These are phyloP conservation scores for Teleopsis dalmanni DNA, from an alignment of 1,140 invertebrate species.

Conservation along the genomic window DNA sequence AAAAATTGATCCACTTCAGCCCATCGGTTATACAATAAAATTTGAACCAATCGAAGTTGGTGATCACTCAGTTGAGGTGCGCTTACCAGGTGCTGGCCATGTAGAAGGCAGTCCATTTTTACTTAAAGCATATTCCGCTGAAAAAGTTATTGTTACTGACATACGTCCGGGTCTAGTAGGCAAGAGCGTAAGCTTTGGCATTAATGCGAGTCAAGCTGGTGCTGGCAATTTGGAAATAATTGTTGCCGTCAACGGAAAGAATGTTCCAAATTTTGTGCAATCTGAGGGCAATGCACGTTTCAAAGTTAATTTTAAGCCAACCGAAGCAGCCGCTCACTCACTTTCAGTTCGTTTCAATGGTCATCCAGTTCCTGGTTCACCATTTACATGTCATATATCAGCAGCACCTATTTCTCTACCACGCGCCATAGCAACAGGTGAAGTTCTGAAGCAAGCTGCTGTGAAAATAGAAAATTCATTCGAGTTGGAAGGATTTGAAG, in stretches of 20 bases:
- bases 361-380: constrained; percentile 86
- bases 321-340: constrained; percentile 79
- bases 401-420: constrained; percentile 45
- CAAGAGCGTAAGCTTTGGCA: constrained; percentile 87
- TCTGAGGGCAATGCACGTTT: constrained; percentile 95
- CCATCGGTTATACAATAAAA: constrained; percentile 54
- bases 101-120: constrained; percentile 91
- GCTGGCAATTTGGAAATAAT: constrained; percentile 97
- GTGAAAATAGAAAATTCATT: constrained; percentile 46
- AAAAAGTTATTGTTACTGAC: constrained; percentile 75
- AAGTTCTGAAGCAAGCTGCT: constrained; percentile 52
- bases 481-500: constrained; percentile 44
- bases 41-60: constrained; percentile 87
- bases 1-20: constrained; percentile 49
- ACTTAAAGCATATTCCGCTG: constrained; percentile 91
- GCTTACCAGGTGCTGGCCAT: constrained; percentile 64
- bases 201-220: constrained; percentile 68
- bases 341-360: constrained; percentile 94
- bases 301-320: constrained; percentile 93
- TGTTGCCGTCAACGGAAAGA: constrained; percentile 92
- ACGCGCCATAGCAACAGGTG: constrained; percentile 49
- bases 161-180: constrained; percentile 82
- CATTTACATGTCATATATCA: constrained; percentile 74
- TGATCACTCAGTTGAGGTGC: constrained; percentile 84
- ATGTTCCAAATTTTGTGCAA: constrained; percentile 97